Evolutionary conservation across 2,797 vertebrate species (phyloP).

Genomic region (Echiichthys vipera): DNA sequence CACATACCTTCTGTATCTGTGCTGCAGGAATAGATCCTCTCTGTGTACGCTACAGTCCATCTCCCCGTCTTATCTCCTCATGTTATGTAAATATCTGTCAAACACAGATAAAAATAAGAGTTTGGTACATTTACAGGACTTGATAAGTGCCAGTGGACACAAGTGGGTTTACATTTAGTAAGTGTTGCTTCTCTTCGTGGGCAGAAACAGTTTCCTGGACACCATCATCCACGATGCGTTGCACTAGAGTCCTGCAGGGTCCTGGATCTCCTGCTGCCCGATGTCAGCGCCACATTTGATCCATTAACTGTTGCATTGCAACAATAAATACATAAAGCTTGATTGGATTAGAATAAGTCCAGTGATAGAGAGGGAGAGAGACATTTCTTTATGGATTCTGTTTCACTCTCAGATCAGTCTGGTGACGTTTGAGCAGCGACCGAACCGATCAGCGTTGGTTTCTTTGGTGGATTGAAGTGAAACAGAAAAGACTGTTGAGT

Average conservation of each 20-base stretch:
- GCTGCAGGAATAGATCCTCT: not conserved
- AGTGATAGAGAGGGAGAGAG: no score
- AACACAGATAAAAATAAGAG: not conserved
- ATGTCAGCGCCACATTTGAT: no score
- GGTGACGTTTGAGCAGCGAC: no score
- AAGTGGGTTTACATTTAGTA: not conserved
- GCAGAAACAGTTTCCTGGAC: not conserved
- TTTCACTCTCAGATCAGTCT: no score
- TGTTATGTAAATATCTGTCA: conserved; percentile 19
- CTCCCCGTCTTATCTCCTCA: not conserved
- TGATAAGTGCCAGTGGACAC: not conserved
- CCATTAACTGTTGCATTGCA: no score
- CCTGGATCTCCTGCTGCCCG: not conserved
- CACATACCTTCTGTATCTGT: conserved; percentile 6
- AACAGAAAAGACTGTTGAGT: no score
- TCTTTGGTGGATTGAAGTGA: no score
- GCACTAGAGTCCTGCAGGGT: not conserved
- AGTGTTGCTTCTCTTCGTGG: not conserved
- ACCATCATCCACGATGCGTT: no score
- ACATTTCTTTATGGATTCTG: no score
- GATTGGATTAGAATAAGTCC: no score
- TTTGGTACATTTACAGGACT: not conserved
- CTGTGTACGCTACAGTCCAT: not conserved
- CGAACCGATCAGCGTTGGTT: no score
- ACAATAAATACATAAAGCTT: no score